Base-by-base conservation (phyloP, 2,888 invertebrate genomes). In the Hoplodrina ambigua region DNA sequence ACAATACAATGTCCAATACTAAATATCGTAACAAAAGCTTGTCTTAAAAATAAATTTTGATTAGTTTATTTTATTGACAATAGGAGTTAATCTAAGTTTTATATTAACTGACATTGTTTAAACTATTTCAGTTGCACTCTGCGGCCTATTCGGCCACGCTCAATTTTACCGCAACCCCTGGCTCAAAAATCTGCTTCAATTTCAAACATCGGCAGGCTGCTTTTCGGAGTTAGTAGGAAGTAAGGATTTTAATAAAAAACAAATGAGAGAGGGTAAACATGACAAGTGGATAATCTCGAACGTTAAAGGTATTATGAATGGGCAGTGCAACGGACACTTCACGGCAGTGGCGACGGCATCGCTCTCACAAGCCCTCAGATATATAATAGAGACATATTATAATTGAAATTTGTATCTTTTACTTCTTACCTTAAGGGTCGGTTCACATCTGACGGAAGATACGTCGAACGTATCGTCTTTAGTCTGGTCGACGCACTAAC, bases 141-240 rank as follows among this genome's bases (percentile, higher is more conserved):
- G 93, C 80, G 54, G 83, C 10, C 46, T 92, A 17, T 82, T 85
- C 2, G 92, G 92, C 0, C 86, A 92, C 65, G 79, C 80, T 0
- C 81, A 90, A 17, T 91, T 92, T 69, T 58, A 91, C 0, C 86
- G 82, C 6, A 82, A 84, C 0, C 46, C 78, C 0, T 93, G 92
- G 93, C 50, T 93, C 17, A 52, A 58, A 11, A 69, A 74, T 13
- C 63, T 89, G 0, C 67, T 89, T 0, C 61, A 52, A 0, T 86
- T 72, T 53, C 92, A 93, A 80, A 87, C 87, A 1, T n/a, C 64
- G 0, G 33, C 66, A 11, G 93, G 93, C 4, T 93, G 93, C 63
- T 92, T 91, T 68, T 25, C 46, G 4, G 55, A 46, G 10, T 11
- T 0, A 4, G 5, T 15, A 8, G 7, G 8, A 37, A 25, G 15